Evolutionary conservation across 2,797 vertebrate genomes (phyloP).

Genomic region (Argya squamiceps): DNA sequence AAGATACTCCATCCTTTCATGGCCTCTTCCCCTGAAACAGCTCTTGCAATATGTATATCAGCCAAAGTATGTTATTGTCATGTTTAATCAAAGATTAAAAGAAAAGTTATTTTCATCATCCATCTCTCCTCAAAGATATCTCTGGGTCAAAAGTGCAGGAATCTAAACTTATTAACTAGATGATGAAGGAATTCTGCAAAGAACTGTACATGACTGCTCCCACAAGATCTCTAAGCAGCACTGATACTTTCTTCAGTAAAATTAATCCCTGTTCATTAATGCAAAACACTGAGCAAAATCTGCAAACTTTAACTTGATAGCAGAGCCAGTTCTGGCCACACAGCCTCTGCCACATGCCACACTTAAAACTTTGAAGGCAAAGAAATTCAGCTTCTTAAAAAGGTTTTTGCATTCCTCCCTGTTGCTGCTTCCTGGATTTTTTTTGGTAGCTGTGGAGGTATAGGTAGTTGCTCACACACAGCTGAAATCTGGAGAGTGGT

Average conservation of each 20-base stretch:
- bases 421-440: not conserved
- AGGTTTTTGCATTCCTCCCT: not conserved
- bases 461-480: not conserved
- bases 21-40: not conserved
- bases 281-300: not conserved
- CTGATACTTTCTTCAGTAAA: slow-evolving; percentile 38
- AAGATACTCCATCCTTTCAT: not conserved
- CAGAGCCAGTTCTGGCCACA: not conserved
- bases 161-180: slow-evolving; percentile 49
- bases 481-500: not conserved
- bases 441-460: not conserved
- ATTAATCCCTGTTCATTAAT: slow-evolving; percentile 42
- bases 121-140: slow-evolving; percentile 4
- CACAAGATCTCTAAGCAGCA: slow-evolving; percentile 28
- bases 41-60: not conserved
- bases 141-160: slow-evolving; percentile 45
- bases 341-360: not conserved
- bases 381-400: not conserved
- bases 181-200: slow-evolving; percentile 39
- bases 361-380: not conserved
- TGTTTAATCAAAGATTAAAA: slow-evolving; percentile 43
- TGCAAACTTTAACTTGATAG: not conserved
- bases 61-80: not conserved
- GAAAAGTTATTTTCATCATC: slow-evolving; percentile 30
- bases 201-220: slow-evolving; percentile 18